These are phyloP conservation scores for Galeruca laticollis DNA, from an alignment of 2,888 invertebrate genomes.

Conservation along the genomic window DNA sequence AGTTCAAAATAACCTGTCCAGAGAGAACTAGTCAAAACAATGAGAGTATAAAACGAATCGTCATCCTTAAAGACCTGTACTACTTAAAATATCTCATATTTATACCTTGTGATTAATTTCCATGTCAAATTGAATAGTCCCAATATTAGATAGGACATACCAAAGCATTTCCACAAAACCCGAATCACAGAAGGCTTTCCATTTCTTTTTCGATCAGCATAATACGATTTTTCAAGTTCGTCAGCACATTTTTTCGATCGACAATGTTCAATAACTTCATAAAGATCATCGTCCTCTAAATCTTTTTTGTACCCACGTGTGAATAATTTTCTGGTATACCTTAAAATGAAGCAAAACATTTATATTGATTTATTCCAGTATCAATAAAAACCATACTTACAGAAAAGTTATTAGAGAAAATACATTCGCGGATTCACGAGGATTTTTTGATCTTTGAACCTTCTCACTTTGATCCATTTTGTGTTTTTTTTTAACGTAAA, in stretches of 20 bases:
- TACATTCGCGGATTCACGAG: constrained; percentile 53
- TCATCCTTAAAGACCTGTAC: no score
- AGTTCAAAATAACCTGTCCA: no score
- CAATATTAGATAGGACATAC: constrained; percentile 46
- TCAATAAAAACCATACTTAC: constrained; percentile 48
- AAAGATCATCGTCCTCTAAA: constrained; percentile 74
- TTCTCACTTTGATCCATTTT: constrained; percentile 53
- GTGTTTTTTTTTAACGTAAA: no score
- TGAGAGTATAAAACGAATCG: no score
- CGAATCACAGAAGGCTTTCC: constrained; percentile 48
- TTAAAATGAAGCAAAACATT: constrained; percentile 57
- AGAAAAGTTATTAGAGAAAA: constrained; percentile 53
- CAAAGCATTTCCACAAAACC: constrained; percentile 54
- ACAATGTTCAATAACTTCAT: constrained; percentile 68
- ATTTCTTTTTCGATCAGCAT: constrained; percentile 45
- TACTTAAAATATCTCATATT: background rate
- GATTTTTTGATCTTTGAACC: constrained; percentile 49
- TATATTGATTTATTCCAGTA: background rate
- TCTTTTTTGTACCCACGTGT: constrained; percentile 74
- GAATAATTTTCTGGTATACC: constrained; percentile 77
- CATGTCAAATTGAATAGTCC: constrained; percentile 46
- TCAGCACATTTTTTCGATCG: constrained; percentile 54
- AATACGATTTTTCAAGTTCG: constrained; percentile 60
- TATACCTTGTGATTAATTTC: constrained; percentile 34
- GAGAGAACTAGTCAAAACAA: no score